Evolutionary conservation across 2,888 invertebrate genomes (phyloP).

Genomic region (Abscondita cerata): DNA sequence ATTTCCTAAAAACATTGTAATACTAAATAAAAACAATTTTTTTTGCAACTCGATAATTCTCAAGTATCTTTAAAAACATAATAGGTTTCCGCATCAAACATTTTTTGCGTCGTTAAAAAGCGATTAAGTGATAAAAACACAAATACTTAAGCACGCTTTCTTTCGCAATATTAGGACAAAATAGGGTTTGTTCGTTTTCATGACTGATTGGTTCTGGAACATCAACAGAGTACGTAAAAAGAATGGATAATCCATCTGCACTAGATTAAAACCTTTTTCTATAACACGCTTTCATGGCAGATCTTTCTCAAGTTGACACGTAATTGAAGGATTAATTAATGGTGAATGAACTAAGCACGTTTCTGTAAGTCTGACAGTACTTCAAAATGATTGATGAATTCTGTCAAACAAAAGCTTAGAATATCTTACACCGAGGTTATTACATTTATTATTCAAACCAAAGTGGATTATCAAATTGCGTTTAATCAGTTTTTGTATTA

Average conservation of each 20-base stretch:
- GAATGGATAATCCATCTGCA: slow-evolving; percentile 29
- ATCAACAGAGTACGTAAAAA: slow-evolving; percentile 27
- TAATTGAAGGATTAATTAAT: slow-evolving; percentile 29
- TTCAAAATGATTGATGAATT: slow-evolving; percentile 21
- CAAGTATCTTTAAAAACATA: slow-evolving; percentile 28
- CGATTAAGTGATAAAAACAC: slow-evolving; percentile 37
- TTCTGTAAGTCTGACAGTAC: slow-evolving; percentile 20
- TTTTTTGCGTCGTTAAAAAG: slow-evolving; percentile 35
- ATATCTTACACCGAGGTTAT: slow-evolving; percentile 16
- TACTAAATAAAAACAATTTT: background rate
- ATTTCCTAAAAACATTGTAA: too few relatives aligned
- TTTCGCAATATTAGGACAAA: slow-evolving; percentile 29
- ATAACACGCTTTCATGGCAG: slow-evolving; percentile 22
- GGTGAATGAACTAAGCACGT: slow-evolving; percentile 22
- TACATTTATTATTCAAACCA: slow-evolving; percentile 20
- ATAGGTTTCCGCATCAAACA: slow-evolving; percentile 29
- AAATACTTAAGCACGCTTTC: slow-evolving; percentile 34
- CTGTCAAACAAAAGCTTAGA: slow-evolving; percentile 13
- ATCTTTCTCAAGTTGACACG: slow-evolving; percentile 31
- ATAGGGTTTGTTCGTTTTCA: slow-evolving; percentile 29
- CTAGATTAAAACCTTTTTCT: slow-evolving; percentile 30
- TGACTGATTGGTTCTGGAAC: slow-evolving; percentile 35
- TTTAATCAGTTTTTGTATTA: too few relatives aligned
- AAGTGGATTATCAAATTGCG: slow-evolving; percentile 7
- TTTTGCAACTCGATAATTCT: slow-evolving; percentile 5